Evolutionary conservation across 1,140 invertebrate species (phyloP), one percentile per base, ranked within the genome.

Genomic region (Pseudomyrmex gracilis): DNA sequence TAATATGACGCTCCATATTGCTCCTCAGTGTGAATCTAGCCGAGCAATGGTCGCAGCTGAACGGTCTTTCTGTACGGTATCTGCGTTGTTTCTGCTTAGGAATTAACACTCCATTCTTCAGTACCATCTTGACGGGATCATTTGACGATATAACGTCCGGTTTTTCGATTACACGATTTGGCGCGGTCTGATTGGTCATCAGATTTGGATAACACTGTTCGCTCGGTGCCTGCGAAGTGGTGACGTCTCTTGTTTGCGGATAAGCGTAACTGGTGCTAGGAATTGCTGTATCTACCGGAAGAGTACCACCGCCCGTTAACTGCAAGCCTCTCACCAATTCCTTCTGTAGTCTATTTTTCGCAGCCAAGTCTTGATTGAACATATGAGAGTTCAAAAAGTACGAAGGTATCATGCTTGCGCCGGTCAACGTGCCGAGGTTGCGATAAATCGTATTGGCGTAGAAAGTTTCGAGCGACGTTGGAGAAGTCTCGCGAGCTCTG

Each of bases 1-100:
- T 99, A 0, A 98, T 97, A 84, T 99, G 98, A 0, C 98, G 94
- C 92, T 99, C 98, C 98, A 98, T 98, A 90, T 98, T 98, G 8
- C 98, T 98, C 8, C 98, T 95, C 0, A 99, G 92, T 0, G 98
- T 98, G 90, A 99, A 99, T 64, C 97, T 95, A 0, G 98, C 97
- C 0, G 97, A 96, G 91, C 98, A 98, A 87, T 98, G 97, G 53
- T 97, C 97, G 92, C 98, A 99, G 0, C 96, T 96, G 90, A 98
- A 98, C 0, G 98, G 98, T 22, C 98, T 95, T 92, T 98, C 98
- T n/a, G 98, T 98, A 68, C 98, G 95, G 90, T 98, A 98, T 61
- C 98, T 95, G 45, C 98, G 94, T 92, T 98, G 98, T 90, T 98
- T 98, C 83, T 98, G 98, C 89, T 98, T 98, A 0, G 97, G 97